Evolutionary conservation across 1,140 invertebrate species (phyloP).

Genomic region (Leptinotarsa defecta): DNA sequence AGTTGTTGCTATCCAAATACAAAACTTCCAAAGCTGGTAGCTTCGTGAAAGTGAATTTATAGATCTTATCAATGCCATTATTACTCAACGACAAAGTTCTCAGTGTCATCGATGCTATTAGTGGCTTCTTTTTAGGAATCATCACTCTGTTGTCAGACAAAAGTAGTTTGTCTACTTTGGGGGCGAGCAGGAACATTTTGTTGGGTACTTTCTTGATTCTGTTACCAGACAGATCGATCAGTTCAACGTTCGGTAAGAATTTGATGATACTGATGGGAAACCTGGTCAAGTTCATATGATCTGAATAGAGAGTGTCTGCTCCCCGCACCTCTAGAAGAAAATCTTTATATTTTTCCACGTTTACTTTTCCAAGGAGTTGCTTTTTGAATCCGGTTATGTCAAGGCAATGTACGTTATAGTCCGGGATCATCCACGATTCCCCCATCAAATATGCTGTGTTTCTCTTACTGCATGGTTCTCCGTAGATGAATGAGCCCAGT

Average conservation of each 20-base stretch:
- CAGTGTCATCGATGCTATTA: conserved; percentile 40
- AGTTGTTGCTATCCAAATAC: conserved; percentile 47
- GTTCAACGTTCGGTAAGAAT: conserved; percentile 39
- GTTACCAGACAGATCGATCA: conserved; percentile 47
- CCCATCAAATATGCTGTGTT: conserved; percentile 42
- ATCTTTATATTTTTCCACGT: conserved; percentile 22
- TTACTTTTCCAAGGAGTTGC: conserved; percentile 15
- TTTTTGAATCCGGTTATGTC: conserved; percentile 42
- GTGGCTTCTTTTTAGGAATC: conserved; percentile 37
- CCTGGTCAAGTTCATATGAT: conserved; percentile 43
- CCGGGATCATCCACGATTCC: conserved; percentile 32
- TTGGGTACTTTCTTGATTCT: conserved; percentile 36
- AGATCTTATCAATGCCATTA: conserved; percentile 43
- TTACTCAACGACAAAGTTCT: conserved; percentile 44
- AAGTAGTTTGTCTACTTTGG: conserved; percentile 42
- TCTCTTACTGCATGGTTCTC: conserved; percentile 38
- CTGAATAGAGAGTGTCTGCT: conserved; percentile 46
- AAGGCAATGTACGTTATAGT: conserved; percentile 41
- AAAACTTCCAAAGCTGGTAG: conserved; percentile 44
- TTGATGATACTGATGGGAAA: conserved; percentile 36
- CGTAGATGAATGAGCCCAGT: conserved; percentile 30
- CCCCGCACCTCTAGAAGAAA: conserved; percentile 30
- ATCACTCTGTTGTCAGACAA: conserved; percentile 41
- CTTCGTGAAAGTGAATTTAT: conserved; percentile 38
- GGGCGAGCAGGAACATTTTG: conserved; percentile 32